Base-by-base conservation (phyloP, 2,888 invertebrate species). In the Parapristionchus giblindavisi region DNA sequence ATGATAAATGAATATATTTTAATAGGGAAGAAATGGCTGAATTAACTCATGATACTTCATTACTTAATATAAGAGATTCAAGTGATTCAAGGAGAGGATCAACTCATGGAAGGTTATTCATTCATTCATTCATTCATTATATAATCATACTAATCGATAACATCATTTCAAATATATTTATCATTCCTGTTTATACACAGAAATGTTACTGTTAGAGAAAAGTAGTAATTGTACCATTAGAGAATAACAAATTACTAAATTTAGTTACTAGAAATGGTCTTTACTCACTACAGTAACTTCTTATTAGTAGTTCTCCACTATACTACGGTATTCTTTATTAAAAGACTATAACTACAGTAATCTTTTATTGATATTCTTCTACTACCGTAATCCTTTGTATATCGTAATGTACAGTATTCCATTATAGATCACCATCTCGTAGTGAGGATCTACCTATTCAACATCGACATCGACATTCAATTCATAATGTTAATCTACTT, bases 1-100 rank as follows among this genome's bases (percentile, higher is more conserved):
- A 14, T 17, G 21, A 51, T 17, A 51, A 21, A 51, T 51, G 14
- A 51, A 51, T 17, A 14, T 17, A 14, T 17, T 17, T 21, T 17
- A 51, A 52, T 52, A 68, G 68, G 21, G 68, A 68, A 32, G 61
- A 73, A 24, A 61, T 61, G 61, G 48, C 58, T 60, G 73, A 73
- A 60, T 40, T 71, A 3, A n/a, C 56, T 14, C 21, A 71, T n/a
- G 70, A 71, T 14, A n/a, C 70, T 3, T 56, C 54, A 21, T 11
- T 71, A 4, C 56, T 71, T 1, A 24, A 56, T 21, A 54, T 71
- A 3, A 68, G 68, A 68, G 68, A 68, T 52, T 52, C 34, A n/a
- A 38, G 36, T 11, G 51, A 68, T n/a, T 52, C 68, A 17, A 32
- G 68, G 52, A 56, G 56, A 71, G 70, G 48, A 71, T 43, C 40